A percentile compares a stretch with the other conserved stretches of the same genome.
Evolutionary conservation across 2,888 invertebrate species (phyloP).

Genomic region (Tiliacea citrago): DNA sequence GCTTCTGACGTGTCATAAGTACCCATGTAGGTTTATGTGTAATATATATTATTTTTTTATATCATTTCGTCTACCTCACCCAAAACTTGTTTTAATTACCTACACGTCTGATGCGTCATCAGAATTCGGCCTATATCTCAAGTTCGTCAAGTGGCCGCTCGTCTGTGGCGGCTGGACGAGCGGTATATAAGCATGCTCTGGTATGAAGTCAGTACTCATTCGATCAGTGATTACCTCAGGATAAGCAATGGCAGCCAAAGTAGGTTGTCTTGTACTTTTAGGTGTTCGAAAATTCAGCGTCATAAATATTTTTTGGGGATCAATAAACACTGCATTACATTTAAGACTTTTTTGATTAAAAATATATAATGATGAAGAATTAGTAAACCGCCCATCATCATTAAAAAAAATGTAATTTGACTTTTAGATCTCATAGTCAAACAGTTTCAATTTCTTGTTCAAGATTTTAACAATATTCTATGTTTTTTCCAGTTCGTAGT

Average conservation of each 20-base stretch:
- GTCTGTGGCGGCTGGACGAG: slow-evolving; percentile 30
- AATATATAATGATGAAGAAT: not conserved
- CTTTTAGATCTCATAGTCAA: not conserved
- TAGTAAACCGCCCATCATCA: not conserved
- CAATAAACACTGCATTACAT: not conserved
- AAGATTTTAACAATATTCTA: slow-evolving; percentile 3
- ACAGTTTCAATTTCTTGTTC: not conserved
- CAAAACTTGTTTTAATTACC: slow-evolving; percentile 45
- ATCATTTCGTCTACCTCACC: slow-evolving; percentile 3
- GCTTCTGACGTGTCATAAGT: too few species aligned
- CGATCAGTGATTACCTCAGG: slow-evolving; percentile 73
- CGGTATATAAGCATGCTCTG: slow-evolving; percentile 75
- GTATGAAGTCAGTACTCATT: slow-evolving; percentile 73
- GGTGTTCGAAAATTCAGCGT: not conserved
- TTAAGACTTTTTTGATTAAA: too few species aligned
- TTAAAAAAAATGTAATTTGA: not conserved
- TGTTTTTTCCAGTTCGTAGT: slow-evolving; percentile 80
- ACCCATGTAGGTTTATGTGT: too few species aligned
- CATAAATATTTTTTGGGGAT: not conserved
- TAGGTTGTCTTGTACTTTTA: slow-evolving; percentile 54
- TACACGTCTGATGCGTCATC: slow-evolving; percentile 1
- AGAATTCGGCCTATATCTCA: slow-evolving; percentile 65
- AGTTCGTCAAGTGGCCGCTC: slow-evolving; percentile 67
- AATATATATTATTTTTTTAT: too few species aligned
- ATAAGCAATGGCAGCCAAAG: slow-evolving; percentile 83